Base-by-base conservation (phyloP, 2,113 vertebrate species). In the Cynopterus brachyotis region DNA sequence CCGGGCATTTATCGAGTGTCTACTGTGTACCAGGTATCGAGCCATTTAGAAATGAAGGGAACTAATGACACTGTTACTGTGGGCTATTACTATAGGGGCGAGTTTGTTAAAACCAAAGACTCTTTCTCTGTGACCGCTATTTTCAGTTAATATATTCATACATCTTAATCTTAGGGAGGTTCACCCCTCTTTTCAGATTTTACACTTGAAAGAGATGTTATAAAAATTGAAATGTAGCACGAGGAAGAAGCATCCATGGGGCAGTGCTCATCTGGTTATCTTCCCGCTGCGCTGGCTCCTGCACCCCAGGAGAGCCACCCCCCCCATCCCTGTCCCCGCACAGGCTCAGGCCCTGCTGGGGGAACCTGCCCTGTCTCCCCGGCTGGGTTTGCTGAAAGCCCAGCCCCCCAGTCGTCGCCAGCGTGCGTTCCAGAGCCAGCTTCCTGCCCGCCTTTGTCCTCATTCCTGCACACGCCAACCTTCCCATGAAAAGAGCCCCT, bases 381-480 rank as follows among this genome's bases (percentile, higher is more conserved):
- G 60, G 47, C 91, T 64, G 62, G 57, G 88, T 84, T 76, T 91
- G 91, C 96, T 93, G 91, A 94, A 97, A 98, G 95, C 94, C 22
- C 78, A 73, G 69, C 69, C 88, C 91, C 78, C 9, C 26, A 57
- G 55, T 78, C 35, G 62, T 32, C 24, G 13, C 64, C 89, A 93
- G 80, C 94, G 10, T 93, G 96, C 96, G 81, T 85, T 69, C 94
- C 88, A 55, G 96, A 97, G 93, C 96, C 94, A 16, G 80, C 92
- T 98, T 87, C 45, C 95, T 97, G 89, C 67, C 24, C 96, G 62
- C 97, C 97, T 97, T 97, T 95, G 96, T 98, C 98, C 97, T 97
- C 95, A 81, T 96, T 78, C 85, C 96, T 94, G 89, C 47, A 2
- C 91, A 95, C 92, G 67, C 16, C 70, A 97, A 96, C 97, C 97